phyloP scores from a whole-genome alignment of 2,113 vertebrate species.

The Peromyscus leucopus region DNA sequence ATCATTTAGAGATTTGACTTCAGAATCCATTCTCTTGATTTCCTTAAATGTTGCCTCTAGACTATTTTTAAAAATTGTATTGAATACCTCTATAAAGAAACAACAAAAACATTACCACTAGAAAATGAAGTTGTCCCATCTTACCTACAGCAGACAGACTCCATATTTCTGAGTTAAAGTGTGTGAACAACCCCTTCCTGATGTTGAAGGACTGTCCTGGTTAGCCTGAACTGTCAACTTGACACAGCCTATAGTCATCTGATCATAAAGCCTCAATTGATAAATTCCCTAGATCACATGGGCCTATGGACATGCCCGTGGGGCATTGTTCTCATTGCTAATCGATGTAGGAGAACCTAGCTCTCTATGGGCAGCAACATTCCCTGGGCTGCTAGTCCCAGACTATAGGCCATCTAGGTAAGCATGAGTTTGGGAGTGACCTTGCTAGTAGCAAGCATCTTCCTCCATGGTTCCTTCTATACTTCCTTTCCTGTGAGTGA shows the following conservation, averaged over 20 bases:
- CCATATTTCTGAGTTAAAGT: slow-evolving; percentile 2
- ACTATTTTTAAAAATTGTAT: neutral
- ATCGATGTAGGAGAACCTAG: neutral
- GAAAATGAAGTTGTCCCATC: slow-evolving; percentile 30
- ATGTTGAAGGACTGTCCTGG: neutral
- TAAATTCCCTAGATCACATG: neutral
- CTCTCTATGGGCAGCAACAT: neutral
- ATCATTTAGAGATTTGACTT: neutral
- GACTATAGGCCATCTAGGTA: neutral
- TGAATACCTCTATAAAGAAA: neutral
- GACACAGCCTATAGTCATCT: neutral
- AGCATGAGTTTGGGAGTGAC: neutral
- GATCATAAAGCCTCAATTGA: neutral
- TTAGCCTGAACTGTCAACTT: neutral
- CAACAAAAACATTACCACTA: neutral
- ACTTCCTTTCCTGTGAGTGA: too few species aligned
- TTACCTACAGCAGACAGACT: slow-evolving; percentile 9
- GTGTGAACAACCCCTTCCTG: neutral
- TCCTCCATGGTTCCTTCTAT: neutral
- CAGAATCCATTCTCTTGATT: neutral
- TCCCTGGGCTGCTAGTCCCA: neutral
- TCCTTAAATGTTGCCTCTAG: neutral
- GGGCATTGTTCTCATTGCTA: neutral
- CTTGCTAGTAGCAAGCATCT: neutral
- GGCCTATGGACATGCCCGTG: neutral